Conservation (phyloP, 2,888 invertebrate genomes). For the Sphaerophoria taeniata region DNA sequence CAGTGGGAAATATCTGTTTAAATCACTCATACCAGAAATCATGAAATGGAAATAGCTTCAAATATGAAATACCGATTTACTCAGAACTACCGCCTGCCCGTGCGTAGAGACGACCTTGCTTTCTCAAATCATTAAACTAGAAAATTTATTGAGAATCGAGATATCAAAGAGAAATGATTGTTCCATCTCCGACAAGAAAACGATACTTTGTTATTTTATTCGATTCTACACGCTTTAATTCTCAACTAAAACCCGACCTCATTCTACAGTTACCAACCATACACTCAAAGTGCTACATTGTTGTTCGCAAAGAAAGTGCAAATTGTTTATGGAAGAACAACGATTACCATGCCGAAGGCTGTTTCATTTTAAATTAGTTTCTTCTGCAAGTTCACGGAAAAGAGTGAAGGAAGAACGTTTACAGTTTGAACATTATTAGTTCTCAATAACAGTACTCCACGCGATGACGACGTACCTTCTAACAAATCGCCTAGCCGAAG, state of each 20-base stretch:
- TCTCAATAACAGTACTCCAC: slow-evolving; percentile 12
- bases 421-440: slow-evolving; percentile 18
- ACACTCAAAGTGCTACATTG: slow-evolving; percentile 31
- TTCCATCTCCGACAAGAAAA: no score
- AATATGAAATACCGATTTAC: no score
- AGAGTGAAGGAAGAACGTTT: slow-evolving; percentile 1
- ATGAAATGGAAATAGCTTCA: no score
- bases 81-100: no score
- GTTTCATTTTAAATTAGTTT: slow-evolving; percentile 27
- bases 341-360: slow-evolving; percentile 29
- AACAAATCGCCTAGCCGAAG: neutral
- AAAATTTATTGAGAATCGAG: neutral
- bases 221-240: neutral
- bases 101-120: neutral
- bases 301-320: slow-evolving; percentile 54
- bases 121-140: neutral
- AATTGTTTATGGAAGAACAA: slow-evolving; percentile 42
- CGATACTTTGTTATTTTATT: neutral
- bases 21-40: no score
- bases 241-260: slow-evolving; percentile 5
- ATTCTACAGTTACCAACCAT: neutral
- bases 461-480: neutral
- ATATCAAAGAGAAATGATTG: no score
- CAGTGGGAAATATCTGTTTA: no score
- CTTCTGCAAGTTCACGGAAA: neutral